These are phyloP conservation scores for Nysson spinosus DNA, from an alignment of 2,888 invertebrate genomes.

Conservation along the genomic window DNA sequence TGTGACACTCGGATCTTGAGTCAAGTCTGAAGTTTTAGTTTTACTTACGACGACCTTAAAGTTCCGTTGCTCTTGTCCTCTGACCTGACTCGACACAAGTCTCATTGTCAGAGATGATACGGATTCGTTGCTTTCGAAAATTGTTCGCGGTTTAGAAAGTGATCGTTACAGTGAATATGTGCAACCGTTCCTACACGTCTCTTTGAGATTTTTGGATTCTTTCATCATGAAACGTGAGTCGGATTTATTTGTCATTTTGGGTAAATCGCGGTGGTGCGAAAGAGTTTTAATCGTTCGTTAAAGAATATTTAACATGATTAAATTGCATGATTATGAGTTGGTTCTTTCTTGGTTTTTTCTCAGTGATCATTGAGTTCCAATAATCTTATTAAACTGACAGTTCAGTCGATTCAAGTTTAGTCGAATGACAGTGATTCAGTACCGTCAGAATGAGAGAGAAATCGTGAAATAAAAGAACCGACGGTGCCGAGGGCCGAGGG, in stretches of 20 bases:
- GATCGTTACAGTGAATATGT: conserved; percentile 6
- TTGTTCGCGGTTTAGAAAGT: conserved; percentile 7
- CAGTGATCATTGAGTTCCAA: conserved; percentile 32
- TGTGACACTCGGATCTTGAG: conserved; percentile 60
- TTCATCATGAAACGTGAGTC: conserved; percentile 60
- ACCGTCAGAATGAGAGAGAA: conserved; percentile 58
- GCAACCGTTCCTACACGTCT: background rate
- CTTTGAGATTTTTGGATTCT: conserved; percentile 17
- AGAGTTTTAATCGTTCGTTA: too few species aligned
- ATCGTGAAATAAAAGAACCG: conserved; percentile 60
- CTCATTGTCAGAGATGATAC: conserved; percentile 34
- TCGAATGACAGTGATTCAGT: conserved; percentile 37
- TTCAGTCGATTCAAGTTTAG: conserved; percentile 24
- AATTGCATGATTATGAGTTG: too few species aligned
- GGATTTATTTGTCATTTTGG: background rate
- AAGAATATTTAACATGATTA: too few species aligned
- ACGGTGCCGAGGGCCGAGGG: conserved; percentile 27
- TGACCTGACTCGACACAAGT: conserved; percentile 40
- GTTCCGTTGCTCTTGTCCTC: conserved; percentile 55
- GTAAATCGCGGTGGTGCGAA: too few species aligned
- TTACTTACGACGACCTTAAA: conserved; percentile 64
- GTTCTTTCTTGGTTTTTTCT: conserved; percentile 24
- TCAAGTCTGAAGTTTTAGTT: conserved; percentile 64
- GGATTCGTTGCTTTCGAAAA: conserved; percentile 9
- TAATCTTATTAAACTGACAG: conserved; percentile 53